Conservation (phyloP, 2,888 invertebrate species). For the Epsilonema sp. region DNA sequence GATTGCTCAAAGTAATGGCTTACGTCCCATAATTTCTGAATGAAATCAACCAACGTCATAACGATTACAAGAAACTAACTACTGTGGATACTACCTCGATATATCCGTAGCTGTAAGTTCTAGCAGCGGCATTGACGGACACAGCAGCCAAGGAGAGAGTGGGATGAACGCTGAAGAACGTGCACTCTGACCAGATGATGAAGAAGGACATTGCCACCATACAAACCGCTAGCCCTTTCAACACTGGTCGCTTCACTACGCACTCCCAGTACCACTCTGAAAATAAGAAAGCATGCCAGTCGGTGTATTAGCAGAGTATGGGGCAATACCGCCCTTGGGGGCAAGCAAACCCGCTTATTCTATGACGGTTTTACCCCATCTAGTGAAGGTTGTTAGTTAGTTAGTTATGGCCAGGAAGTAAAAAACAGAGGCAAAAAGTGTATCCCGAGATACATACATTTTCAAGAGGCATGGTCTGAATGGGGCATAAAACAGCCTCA, state of each 20-base stretch:
- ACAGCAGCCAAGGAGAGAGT: conserved; percentile 90
- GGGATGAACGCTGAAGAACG: conserved; percentile 78
- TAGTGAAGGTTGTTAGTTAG: too few relatives aligned
- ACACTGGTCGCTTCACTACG: conserved; percentile 50
- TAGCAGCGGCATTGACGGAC: conserved; percentile 59
- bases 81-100: conserved; percentile 88
- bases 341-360: too few relatives aligned
- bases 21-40: too few relatives aligned
- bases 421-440: not conserved
- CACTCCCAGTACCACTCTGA: conserved; percentile 96
- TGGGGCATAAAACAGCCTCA: too few relatives aligned
- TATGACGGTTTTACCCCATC: too few relatives aligned
- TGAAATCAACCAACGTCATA: too few relatives aligned
- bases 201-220: conserved; percentile 59
- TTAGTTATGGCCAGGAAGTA: not conserved
- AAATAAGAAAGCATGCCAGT: not conserved
- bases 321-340: too few relatives aligned
- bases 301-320: too few relatives aligned
- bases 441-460: not conserved
- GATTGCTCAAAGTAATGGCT: too few relatives aligned
- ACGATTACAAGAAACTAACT: too few relatives aligned
- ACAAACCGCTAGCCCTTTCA: conserved; percentile 42
- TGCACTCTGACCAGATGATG: conserved; percentile 97
- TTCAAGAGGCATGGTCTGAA: too few relatives aligned
- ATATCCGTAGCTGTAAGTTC: conserved; percentile 67